Evolutionary conservation across 2,888 invertebrate species (phyloP).

Genomic region (Orthosia gracilis): DNA sequence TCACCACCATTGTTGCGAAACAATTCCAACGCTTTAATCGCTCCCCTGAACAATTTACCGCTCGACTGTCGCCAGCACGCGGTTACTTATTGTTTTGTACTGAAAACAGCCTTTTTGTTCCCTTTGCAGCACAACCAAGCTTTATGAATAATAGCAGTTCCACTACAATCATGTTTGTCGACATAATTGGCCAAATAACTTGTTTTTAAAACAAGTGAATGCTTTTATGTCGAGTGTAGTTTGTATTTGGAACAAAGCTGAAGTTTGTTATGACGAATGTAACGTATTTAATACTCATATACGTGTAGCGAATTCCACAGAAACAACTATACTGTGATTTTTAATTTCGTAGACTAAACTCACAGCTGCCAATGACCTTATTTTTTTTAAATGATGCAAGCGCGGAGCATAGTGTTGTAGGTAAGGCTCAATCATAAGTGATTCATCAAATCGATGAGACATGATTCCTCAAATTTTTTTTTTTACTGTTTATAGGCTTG

Average conservation of each 20-base stretch:
- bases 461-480: too few relatives aligned
- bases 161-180: conserved; percentile 59
- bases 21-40: conserved; percentile 82
- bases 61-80: conserved; percentile 77
- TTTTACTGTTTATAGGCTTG: too few relatives aligned
- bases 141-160: conserved; percentile 69
- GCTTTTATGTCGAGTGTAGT: conserved; percentile 31
- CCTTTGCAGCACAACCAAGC: conserved; percentile 62
- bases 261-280: conserved; percentile 21
- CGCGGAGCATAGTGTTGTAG: too few relatives aligned
- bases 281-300: neutral
- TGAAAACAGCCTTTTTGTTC: conserved; percentile 69
- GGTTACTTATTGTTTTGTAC: conserved; percentile 74
- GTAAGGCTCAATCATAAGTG: too few relatives aligned
- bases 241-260: conserved; percentile 31
- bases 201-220: conserved; percentile 48
- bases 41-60: conserved; percentile 79
- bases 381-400: too few relatives aligned
- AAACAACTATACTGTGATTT: too few relatives aligned
- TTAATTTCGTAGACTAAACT: too few relatives aligned
- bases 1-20: conserved; percentile 78
- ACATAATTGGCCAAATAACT: conserved; percentile 57
- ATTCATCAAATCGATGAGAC: too few relatives aligned
- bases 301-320: neutral
- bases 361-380: too few relatives aligned